Conservation (phyloP, 2,113 vertebrate species). For the Silurus asotus region DNA sequence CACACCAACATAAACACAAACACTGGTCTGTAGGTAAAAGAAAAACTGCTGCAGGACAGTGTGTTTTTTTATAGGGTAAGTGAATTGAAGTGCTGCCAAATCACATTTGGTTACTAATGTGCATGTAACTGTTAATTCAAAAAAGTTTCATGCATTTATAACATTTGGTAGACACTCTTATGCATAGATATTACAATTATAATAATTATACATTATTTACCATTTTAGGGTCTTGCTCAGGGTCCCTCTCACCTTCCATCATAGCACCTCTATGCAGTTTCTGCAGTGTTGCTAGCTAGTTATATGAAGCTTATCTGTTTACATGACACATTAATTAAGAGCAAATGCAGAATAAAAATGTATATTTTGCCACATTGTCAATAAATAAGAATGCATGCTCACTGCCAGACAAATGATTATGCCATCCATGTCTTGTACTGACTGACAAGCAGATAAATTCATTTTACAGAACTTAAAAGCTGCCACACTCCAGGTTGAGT, state of each 20-base stretch:
- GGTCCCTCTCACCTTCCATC: too few relatives aligned
- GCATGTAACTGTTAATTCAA: not conserved
- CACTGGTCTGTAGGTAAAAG: not conserved
- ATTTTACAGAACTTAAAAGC: too few relatives aligned
- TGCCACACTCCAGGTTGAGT: too few relatives aligned
- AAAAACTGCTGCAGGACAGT: conserved; percentile 14
- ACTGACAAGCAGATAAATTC: not conserved
- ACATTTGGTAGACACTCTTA: too few relatives aligned
- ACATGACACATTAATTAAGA: conserved; percentile 18
- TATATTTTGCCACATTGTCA: not conserved
- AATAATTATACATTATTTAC: too few relatives aligned
- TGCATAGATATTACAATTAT: too few relatives aligned
- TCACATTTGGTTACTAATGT: conserved; percentile 11
- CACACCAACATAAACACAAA: conserved; percentile 1
- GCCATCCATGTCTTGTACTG: not conserved
- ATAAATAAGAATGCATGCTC: not conserved
- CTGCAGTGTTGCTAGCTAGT: not conserved
- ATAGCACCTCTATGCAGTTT: too few relatives aligned
- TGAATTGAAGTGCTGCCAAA: conserved; percentile 24
- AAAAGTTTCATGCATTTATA: not conserved
- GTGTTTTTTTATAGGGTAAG: conserved; percentile 15
- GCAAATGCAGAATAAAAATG: not conserved
- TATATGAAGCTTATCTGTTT: not conserved
- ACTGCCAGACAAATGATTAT: not conserved
- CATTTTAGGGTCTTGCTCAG: too few relatives aligned